phyloP scores from a whole-genome alignment of 2,797 vertebrate genomes.

The Nannoperca obscura region DNA sequence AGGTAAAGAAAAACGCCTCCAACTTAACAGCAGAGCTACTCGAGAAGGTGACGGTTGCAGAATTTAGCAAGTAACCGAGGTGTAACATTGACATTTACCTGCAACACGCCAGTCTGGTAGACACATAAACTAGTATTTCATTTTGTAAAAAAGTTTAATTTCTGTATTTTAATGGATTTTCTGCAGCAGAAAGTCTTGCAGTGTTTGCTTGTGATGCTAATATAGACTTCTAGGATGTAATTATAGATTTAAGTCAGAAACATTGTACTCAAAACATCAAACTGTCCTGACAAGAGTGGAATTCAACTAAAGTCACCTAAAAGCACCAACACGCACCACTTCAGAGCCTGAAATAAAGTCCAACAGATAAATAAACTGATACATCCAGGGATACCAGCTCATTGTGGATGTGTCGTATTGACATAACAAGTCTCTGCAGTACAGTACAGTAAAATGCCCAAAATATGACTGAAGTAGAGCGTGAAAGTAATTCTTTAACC shows the following conservation, averaged over 20 bases:
- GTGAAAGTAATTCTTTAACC: neutral
- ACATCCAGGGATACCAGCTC: neutral
- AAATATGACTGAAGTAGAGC: neutral
- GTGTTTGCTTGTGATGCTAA: neutral
- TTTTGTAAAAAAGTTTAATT: neutral
- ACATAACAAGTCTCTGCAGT: neutral
- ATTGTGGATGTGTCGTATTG: neutral
- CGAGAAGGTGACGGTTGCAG: slow-evolving; percentile 57
- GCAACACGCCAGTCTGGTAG: slow-evolving; percentile 35
- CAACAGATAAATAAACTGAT: neutral
- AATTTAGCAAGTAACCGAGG: slow-evolving; percentile 79
- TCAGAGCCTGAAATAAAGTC: neutral
- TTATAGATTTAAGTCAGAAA: neutral
- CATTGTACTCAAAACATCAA: neutral
- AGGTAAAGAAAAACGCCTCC: slow-evolving; percentile 24
- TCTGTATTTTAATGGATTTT: neutral
- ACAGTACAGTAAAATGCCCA: neutral
- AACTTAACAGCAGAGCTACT: slow-evolving; percentile 34
- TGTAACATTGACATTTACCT: slow-evolving; percentile 72
- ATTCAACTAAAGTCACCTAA: neutral
- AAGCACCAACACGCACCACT: neutral
- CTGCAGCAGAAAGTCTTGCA: neutral
- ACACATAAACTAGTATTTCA: slow-evolving; percentile 38
- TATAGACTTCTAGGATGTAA: neutral
- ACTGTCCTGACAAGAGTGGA: neutral